phyloP scores from a whole-genome alignment of 2,888 invertebrate species.

The Drosophila formosana region DNA sequence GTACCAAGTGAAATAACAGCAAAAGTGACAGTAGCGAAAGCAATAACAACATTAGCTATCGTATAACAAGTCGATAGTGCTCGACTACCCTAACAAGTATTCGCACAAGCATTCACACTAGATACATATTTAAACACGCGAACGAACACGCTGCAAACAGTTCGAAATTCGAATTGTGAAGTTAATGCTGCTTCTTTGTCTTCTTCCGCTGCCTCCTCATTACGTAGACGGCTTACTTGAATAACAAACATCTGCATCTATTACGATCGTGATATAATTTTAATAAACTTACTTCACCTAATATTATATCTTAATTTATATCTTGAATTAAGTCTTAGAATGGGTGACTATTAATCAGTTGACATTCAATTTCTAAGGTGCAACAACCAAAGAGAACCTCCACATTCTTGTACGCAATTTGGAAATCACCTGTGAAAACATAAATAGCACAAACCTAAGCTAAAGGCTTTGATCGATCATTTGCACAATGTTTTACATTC shows the following conservation, averaged over 20 bases:
- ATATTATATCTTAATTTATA: no score
- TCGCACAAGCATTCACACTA: slow-evolving; percentile 1
- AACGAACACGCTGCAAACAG: not conserved
- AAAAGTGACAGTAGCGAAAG: slow-evolving; percentile 4
- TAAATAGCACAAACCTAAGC: no score
- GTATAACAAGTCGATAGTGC: not conserved
- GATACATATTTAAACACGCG: slow-evolving; percentile 1
- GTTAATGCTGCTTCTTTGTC: not conserved
- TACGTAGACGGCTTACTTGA: not conserved
- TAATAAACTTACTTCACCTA: no score
- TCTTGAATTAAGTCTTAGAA: no score
- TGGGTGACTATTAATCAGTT: no score
- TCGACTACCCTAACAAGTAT: slow-evolving; percentile 4
- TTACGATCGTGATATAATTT: not conserved
- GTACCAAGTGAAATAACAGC: slow-evolving; percentile 31
- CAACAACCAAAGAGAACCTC: no score
- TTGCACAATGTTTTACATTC: no score
- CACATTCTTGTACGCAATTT: no score
- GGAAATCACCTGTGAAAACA: no score
- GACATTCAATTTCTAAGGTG: no score
- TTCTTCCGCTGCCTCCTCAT: not conserved
- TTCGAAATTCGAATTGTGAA: slow-evolving; percentile 1
- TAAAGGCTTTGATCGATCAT: no score
- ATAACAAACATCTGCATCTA: slow-evolving; percentile 3
- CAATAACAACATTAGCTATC: slow-evolving; percentile 2